Evolutionary conservation across 2,888 invertebrate species (phyloP), one percentile per base, ranked within the genome.

Genomic region (Orthonychiurus folsomi): DNA sequence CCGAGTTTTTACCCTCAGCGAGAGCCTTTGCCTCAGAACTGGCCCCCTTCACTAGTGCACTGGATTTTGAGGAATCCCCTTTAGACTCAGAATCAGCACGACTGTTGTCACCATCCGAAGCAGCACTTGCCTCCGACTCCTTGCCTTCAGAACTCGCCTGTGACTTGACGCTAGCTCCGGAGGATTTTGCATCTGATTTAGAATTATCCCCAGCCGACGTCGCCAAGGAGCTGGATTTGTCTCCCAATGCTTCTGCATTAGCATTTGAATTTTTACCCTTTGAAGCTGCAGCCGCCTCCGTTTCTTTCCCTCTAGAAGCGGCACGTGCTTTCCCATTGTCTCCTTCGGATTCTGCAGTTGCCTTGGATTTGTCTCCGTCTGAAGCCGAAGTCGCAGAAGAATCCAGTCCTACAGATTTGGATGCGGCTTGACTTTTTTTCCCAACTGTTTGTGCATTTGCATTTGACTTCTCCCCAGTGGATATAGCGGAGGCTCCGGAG

Each of bases 331-430:
- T 5, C 12, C 25, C 55, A 18, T n/a, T 18, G n/a, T 27, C 56
- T 20, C n/a, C 37, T 21, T 26, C 28, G 28, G 25, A 21, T 28
- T 25, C 28, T n/a, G 56, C 56, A 56, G 27, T 27, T 56, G 37
- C 15, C n/a, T 20, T 21, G 37, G 37, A 5, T 3, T 28, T 28
- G 27, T 26, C 56, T 26, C 28, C 27, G 20, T 56, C 28, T 3
- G 56, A 3, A 26, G 20, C 12, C 2, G 56, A 27, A 9, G 20
- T 2, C 37, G 56, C 56, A 3, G 27, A 3, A 18, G 28, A 18
- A 3, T 56, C 20, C 5, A 28, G 20, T 3, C 27, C 56, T 28
- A 9, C 27, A 28, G 56, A 56, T 5, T 3, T 28, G 2, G 56
- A 27, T 3, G 3, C 12, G 37, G 56, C 56, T 20, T n/a, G 3